Conservation (phyloP, 2,888 invertebrate genomes). For the Orchesellides sinensis region DNA sequence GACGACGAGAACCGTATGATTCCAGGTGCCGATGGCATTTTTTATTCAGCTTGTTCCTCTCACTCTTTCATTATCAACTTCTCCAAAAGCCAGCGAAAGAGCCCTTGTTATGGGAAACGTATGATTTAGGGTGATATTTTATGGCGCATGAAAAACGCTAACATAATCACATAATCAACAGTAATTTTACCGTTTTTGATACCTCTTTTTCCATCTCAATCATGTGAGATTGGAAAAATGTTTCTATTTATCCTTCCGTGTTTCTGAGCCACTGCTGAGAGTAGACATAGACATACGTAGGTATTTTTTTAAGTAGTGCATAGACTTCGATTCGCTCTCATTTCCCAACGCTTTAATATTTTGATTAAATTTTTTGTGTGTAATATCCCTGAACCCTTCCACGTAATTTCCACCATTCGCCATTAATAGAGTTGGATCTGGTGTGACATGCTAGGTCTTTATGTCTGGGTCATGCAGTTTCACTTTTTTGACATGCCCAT, state of each 20-base stretch:
- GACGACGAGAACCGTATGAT: slow-evolving; percentile 41
- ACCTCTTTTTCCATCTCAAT: slow-evolving; percentile 33
- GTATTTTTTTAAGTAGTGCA: too few species aligned
- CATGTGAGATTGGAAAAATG: slow-evolving; percentile 17
- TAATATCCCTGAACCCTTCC: too few species aligned
- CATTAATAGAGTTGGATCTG: too few species aligned
- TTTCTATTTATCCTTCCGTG: slow-evolving; percentile 2
- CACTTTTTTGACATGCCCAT: too few species aligned
- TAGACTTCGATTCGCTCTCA: too few species aligned
- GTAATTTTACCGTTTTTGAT: slow-evolving; percentile 64
- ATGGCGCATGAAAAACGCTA: slow-evolving; percentile 69
- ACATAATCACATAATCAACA: slow-evolving; percentile 72
- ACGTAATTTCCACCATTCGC: too few species aligned
- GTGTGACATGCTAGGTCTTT: too few species aligned
- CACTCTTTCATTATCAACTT: slow-evolving; percentile 52
- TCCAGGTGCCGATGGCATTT: slow-evolving; percentile 63
- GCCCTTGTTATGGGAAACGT: slow-evolving; percentile 50
- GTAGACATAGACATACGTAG: too few species aligned
- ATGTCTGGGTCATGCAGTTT: too few species aligned
- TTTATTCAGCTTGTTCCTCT: slow-evolving; percentile 33
- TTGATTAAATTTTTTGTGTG: too few species aligned
- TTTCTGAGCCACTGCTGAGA: too few species aligned
- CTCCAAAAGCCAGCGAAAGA: slow-evolving; percentile 19
- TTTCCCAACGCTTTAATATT: too few species aligned
- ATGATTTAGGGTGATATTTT: slow-evolving; percentile 70